Conservation (phyloP, 2,797 vertebrate species). For the Thalassophryne amazonica region DNA sequence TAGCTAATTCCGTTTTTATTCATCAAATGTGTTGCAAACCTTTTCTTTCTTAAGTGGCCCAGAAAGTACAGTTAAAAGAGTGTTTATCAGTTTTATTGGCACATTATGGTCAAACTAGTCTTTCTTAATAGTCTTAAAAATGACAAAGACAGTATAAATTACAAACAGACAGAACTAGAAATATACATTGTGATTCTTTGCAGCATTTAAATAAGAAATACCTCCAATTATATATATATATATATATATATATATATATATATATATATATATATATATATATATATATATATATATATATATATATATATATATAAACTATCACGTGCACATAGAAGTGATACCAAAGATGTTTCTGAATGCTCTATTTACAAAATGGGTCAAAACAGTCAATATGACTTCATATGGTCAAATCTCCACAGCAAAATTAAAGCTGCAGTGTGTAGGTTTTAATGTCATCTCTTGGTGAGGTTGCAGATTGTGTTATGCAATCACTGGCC, state of each 20-base stretch:
- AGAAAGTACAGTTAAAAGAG: constrained; percentile 14
- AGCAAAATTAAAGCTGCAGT: constrained; percentile 21
- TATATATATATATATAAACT: too few relatives aligned
- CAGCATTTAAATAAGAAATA: constrained; percentile 76
- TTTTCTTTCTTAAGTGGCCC: too few relatives aligned
- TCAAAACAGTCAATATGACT: constrained; percentile 82
- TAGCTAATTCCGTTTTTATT: too few relatives aligned
- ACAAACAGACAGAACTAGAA: constrained; percentile 66
- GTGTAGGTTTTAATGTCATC: too few relatives aligned
- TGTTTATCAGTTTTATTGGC: constrained; percentile 74
- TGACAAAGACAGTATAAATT: constrained; percentile 76
- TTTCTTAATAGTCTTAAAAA: constrained; percentile 44
- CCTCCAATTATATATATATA: too few relatives aligned
- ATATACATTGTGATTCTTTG: constrained; percentile 63
- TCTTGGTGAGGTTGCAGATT: too few relatives aligned
- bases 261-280: too few relatives aligned
- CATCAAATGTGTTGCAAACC: too few relatives aligned
- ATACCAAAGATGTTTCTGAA: constrained; percentile 43
- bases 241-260: too few relatives aligned
- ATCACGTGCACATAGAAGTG: too few relatives aligned
- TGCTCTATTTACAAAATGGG: constrained; percentile 49
- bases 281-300: too few relatives aligned
- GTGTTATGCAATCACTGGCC: too few relatives aligned
- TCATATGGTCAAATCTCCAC: constrained; percentile 47
- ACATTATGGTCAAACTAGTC: constrained; percentile 51